phyloP scores from a whole-genome alignment of 2,113 vertebrate genomes.

The Ardeotis arabs region DNA sequence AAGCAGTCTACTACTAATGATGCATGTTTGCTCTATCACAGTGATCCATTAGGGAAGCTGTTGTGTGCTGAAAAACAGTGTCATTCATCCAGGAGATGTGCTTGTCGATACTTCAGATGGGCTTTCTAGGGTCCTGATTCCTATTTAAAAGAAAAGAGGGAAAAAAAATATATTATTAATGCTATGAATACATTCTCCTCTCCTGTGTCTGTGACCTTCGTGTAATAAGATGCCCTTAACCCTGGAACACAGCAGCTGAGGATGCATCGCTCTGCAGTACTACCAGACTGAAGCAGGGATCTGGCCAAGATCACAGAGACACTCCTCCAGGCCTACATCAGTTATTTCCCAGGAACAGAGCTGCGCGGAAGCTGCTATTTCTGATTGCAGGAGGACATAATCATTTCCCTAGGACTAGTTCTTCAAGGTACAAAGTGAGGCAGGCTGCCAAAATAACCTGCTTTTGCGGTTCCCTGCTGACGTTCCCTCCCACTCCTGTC shows the following conservation, averaged over 20 bases:
- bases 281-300: background rate
- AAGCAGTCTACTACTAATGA: conserved; percentile 68
- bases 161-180: background rate
- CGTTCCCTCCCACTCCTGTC: background rate
- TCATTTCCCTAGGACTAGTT: background rate
- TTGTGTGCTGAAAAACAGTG: conserved; percentile 56
- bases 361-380: background rate
- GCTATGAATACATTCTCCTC: background rate
- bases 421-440: background rate
- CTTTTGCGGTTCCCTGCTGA: background rate
- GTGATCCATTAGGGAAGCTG: conserved; percentile 73
- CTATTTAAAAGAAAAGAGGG: background rate
- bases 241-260: background rate
- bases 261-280: background rate
- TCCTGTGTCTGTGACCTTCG: background rate
- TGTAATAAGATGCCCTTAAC: background rate
- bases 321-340: background rate
- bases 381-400: background rate
- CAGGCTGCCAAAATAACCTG: background rate
- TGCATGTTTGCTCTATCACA: conserved; percentile 67
- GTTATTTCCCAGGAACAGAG: background rate
- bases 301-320: background rate
- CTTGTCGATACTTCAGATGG: conserved; percentile 17
- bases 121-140: conserved; percentile 63
- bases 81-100: conserved; percentile 54